These are phyloP conservation scores for Tragelaphus oryx DNA, from an alignment of 2,797 vertebrate species.

Conservation along the genomic window DNA sequence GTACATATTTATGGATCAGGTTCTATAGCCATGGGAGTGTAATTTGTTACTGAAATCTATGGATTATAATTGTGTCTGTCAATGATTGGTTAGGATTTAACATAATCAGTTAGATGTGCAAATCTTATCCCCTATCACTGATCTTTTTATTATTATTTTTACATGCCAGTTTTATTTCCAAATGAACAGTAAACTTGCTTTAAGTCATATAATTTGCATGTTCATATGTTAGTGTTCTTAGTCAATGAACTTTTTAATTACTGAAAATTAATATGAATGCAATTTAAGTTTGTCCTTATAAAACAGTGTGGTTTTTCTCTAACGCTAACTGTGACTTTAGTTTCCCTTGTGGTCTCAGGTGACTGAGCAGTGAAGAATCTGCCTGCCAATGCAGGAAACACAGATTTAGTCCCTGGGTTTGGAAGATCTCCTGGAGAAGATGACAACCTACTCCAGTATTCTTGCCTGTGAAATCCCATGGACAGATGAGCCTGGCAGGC, in stretches of 20 bases:
- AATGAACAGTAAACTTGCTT: not conserved
- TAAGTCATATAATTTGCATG: conserved; percentile 6
- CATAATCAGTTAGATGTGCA: not conserved
- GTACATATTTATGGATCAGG: not conserved
- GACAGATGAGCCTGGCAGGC: not conserved
- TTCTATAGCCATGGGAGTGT: not conserved
- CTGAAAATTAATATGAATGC: not conserved
- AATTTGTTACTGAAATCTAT: conserved; percentile 7
- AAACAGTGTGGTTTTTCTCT: not conserved
- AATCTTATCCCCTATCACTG: not conserved
- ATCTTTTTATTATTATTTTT: not conserved
- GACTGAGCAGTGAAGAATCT: not conserved
- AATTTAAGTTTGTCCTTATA: conserved; percentile 9
- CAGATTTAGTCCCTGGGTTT: not conserved
- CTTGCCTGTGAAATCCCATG: not conserved
- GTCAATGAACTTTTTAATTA: not conserved
- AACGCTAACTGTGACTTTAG: not conserved
- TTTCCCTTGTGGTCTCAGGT: not conserved
- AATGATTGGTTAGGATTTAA: not conserved
- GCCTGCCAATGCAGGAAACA: not conserved
- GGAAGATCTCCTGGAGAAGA: not conserved
- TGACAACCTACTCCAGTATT: not conserved
- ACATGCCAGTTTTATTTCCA: not conserved
- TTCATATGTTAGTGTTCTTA: not conserved
- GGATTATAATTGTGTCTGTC: not conserved